phyloP scores from a whole-genome alignment of 1,140 invertebrate species.

The Danaus melanippus region DNA sequence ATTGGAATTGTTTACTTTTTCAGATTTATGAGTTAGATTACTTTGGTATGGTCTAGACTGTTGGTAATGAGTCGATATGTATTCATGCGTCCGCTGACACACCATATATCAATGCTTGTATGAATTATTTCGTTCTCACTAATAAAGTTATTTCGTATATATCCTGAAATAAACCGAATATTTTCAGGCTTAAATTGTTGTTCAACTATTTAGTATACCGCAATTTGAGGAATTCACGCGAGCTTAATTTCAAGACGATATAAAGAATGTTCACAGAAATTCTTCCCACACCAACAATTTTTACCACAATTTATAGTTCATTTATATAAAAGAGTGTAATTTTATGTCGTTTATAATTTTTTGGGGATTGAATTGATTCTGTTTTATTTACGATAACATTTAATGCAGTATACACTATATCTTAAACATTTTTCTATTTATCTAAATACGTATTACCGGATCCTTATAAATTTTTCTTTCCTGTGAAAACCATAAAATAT shows the following conservation, averaged over 20 bases:
- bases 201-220: too few relatives aligned
- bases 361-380: background rate
- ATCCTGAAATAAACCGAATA: too few relatives aligned
- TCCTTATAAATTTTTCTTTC: too few relatives aligned
- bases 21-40: slow-evolving; percentile 14
- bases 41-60: slow-evolving; percentile 29
- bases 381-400: too few relatives aligned
- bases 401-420: too few relatives aligned
- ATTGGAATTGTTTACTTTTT: slow-evolving; percentile 20
- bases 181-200: too few relatives aligned
- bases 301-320: slow-evolving; percentile 35
- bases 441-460: too few relatives aligned
- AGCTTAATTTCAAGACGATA: slow-evolving; percentile 15
- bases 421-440: too few relatives aligned
- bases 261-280: slow-evolving; percentile 7
- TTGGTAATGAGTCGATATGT: slow-evolving; percentile 33
- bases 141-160: too few relatives aligned
- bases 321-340: slow-evolving; percentile 44
- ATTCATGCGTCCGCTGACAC: slow-evolving; percentile 34
- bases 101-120: slow-evolving; percentile 2
- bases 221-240: slow-evolving; percentile 9
- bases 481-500: too few relatives aligned
- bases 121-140: slow-evolving; percentile 2
- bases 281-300: slow-evolving; percentile 20
- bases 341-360: slow-evolving; percentile 36